Percentiles rank a stretch among this genome's conserved stretches.
phyloP scores from a whole-genome alignment of 2,888 invertebrate genomes.

The Drosophila hamatofila region DNA sequence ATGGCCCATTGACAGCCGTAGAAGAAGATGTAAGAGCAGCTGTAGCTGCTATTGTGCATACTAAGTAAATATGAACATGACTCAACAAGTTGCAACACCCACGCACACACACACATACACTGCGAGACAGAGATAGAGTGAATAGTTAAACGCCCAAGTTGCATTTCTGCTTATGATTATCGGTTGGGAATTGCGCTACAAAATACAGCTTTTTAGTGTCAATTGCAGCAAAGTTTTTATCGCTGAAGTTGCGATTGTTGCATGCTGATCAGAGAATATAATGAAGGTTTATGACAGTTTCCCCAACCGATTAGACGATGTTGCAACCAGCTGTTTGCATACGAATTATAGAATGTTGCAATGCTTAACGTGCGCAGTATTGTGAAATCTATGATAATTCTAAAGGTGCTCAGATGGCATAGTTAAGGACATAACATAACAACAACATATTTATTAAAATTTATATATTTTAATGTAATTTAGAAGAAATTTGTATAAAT shows the following conservation, averaged over 20 bases:
- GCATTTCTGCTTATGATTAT: constrained; percentile 42
- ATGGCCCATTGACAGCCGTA: constrained; percentile 53
- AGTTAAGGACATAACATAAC: too few relatives aligned
- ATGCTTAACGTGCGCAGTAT: background rate
- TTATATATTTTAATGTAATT: too few relatives aligned
- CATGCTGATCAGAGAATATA: constrained; percentile 27
- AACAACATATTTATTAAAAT: too few relatives aligned
- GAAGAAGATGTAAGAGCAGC: constrained; percentile 4
- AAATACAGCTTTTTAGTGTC: constrained; percentile 38
- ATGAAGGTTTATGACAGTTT: constrained; percentile 28
- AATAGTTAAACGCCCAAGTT: constrained; percentile 5
- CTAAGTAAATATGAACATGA: constrained; percentile 65
- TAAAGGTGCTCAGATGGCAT: background rate
- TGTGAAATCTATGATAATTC: fast-evolving
- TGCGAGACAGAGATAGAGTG: background rate
- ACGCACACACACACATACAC: constrained; percentile 15
- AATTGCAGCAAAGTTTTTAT: constrained; percentile 26
- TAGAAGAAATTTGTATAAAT: too few relatives aligned
- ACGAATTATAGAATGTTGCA: constrained; percentile 7
- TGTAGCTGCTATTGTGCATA: constrained; percentile 54
- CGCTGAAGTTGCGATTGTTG: constrained; percentile 4
- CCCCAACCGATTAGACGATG: constrained; percentile 28
- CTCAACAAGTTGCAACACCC: constrained; percentile 76
- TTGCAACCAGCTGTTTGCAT: constrained; percentile 34
- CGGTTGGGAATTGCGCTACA: constrained; percentile 35